Evolutionary conservation across 2,113 vertebrate genomes (phyloP), one percentile per base, ranked within the genome.

Genomic region (Lagenorhynchus albirostris): DNA sequence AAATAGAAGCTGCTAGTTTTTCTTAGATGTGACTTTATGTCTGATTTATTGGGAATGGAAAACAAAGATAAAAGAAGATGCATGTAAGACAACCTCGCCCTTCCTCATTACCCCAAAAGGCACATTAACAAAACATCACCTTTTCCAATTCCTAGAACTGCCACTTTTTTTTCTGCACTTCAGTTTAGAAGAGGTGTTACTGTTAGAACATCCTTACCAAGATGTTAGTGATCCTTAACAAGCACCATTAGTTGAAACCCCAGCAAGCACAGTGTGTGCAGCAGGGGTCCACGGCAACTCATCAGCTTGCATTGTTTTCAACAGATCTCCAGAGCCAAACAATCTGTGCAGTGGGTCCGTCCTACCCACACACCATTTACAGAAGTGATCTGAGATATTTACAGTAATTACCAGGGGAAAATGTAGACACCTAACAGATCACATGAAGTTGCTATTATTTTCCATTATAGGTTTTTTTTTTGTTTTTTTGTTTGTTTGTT

Each of bases 161-260:
- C 21, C 55, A 13, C 29, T 3, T 63, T 47, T 55, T 17, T 47
- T 9, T 9, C 13, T 53, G 4, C 36, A 44, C 13, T 70, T 94
- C 11, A 71, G 5, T 55, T 85, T 17, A 60, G 67, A 82, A 87
- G 65, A 80, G 36, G 36, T 65, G 44, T 93, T 71, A 76, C 23
- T 79, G 76, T 88, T 91, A 70, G 74, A 94, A 71, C 23, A 76
- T 86, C 38, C 33, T 81, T 93, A 58, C 73, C 80, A 67, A 93
- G 86, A 90, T 62, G 33, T 74, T 74, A 93, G 81, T 90, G 73
- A 93, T 50, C 58, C 36, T 93, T 53, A 80, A 79, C 77, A 94
- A 71, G 85, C 53, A 71, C 41, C 79, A 77, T 91, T 95, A 88
- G n/a, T 83, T 18, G 25, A 88, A 94, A 81, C 50, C 38, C 92